phyloP scores from a whole-genome alignment of 1,140 invertebrate genomes.

The Bombus sibiricus region DNA sequence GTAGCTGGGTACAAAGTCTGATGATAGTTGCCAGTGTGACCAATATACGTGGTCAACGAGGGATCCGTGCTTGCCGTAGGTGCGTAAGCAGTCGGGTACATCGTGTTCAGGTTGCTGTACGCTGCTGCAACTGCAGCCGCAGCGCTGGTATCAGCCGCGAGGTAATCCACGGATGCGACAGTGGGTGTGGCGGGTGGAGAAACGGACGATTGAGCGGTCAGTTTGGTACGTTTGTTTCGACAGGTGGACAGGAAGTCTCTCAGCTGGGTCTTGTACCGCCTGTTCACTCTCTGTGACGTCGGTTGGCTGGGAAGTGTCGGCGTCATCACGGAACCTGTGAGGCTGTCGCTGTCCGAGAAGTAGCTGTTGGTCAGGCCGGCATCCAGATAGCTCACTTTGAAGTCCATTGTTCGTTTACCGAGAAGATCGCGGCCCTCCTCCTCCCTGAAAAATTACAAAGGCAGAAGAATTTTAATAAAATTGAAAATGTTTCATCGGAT shows the following conservation, averaged over 20 bases:
- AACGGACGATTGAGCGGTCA: constrained; percentile 82
- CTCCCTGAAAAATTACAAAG: constrained; percentile 87
- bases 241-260: constrained; percentile 96
- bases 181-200: constrained; percentile 80
- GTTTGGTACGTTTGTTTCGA: constrained; percentile 92
- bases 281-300: constrained; percentile 90
- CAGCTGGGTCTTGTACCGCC: constrained; percentile 95
- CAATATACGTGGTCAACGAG: constrained; percentile 86
- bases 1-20: constrained; percentile 88
- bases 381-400: constrained; percentile 98
- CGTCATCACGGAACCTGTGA: constrained; percentile 85
- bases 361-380: constrained; percentile 95
- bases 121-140: constrained; percentile 88
- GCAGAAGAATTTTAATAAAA: not conserved
- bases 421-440: constrained; percentile 98
- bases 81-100: constrained; percentile 88
- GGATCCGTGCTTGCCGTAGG: constrained; percentile 85
- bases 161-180: constrained; percentile 85
- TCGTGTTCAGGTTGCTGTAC: constrained; percentile 92
- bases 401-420: constrained; percentile 98
- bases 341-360: constrained; percentile 92
- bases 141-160: constrained; percentile 86
- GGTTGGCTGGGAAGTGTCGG: constrained; percentile 81
- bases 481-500: not conserved
- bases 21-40: constrained; percentile 89